Evolutionary conservation across 2,797 vertebrate genomes (phyloP).

Genomic region (Etheostoma nigrum): DNA sequence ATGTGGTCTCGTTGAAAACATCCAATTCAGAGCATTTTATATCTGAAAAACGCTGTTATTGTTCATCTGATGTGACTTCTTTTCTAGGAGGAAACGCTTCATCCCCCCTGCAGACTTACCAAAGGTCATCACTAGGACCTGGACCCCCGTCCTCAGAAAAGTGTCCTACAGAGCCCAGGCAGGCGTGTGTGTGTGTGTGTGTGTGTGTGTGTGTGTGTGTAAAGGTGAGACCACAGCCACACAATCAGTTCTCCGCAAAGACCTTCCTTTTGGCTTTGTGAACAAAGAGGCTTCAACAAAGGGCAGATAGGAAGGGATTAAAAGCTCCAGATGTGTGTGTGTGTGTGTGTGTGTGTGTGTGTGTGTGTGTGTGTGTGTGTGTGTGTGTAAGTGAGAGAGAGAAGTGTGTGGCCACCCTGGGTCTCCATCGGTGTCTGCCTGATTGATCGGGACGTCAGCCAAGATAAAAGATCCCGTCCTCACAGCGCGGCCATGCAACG

Average conservation of each 20-base stretch:
- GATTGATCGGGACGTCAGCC: conserved; percentile 84
- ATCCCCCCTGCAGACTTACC: background rate
- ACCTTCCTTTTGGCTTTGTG: conserved; percentile 27
- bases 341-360: conserved; percentile 22
- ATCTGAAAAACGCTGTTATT: too few relatives aligned
- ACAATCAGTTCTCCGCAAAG: conserved; percentile 26
- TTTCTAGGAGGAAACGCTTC: background rate
- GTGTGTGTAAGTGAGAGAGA: background rate
- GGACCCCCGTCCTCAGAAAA: conserved; percentile 6
- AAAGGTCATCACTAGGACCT: background rate
- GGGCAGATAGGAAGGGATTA: conserved; percentile 44
- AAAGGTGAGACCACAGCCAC: conserved; percentile 24
- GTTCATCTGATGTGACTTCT: background rate
- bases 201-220: conserved; percentile 13
- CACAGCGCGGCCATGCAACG: conserved; percentile 46
- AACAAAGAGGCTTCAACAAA: conserved; percentile 60
- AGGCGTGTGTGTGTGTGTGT: conserved; percentile 37
- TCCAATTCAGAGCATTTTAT: background rate
- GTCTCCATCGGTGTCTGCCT: conserved; percentile 81
- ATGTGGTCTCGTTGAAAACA: background rate
- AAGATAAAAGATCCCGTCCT: conserved; percentile 83
- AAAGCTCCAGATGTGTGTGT: conserved; percentile 19
- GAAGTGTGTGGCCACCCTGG: conserved; percentile 50
- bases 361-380: conserved; percentile 21
- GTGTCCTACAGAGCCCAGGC: background rate